Base-by-base conservation (phyloP, 1,140 invertebrate genomes). In the Plectrocnemia conspersa region DNA sequence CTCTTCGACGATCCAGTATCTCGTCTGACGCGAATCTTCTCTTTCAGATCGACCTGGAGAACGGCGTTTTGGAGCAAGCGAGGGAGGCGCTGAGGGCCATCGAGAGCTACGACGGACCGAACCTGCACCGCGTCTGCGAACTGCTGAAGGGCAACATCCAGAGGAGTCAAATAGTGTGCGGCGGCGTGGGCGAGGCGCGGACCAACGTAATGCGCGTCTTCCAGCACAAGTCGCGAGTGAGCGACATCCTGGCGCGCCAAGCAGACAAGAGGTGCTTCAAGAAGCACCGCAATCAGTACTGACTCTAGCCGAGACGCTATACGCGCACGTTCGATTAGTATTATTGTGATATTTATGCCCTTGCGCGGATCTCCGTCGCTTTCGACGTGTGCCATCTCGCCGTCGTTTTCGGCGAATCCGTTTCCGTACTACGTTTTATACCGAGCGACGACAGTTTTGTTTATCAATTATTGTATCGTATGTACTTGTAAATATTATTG, bases 101-200 rank as follows among this genome's bases (percentile, higher is more conserved):
- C n/a, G 86, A 88, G 68, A 77, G 78, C 41, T 81, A 84, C 60
- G 77, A 79, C 9, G 72, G 77, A 68, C 68, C 68, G 67, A 67
- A 86, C 64, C 72, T 88, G 13, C 85, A 88, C 68, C 76, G 82
- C 54, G 75, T 88, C 1, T 85, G 81, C 64, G 88, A 91, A 74
- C 68, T 90, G 35, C 81, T 91, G 11, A 89, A 89, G 86, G 93
- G 91, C 27, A 97, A 97, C 72, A 88, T 96, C 66, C 94, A 98
- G 73, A 79, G 94, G 38, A 93, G 91, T 68, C 91, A 88, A 77
- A 85, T 96, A 35, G 89, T 96, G 25, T 86, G 86, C 46, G 93
- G 97, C 70, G 92, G 93, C 55, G 86, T 97, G 68, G 78, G 81
- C 61, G 94, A 97, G 71, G 87, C 91, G 0, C 85, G 87, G 62